Evolutionary conservation across 2,888 invertebrate species (phyloP).

Genomic region (Abrostola tripartita): DNA sequence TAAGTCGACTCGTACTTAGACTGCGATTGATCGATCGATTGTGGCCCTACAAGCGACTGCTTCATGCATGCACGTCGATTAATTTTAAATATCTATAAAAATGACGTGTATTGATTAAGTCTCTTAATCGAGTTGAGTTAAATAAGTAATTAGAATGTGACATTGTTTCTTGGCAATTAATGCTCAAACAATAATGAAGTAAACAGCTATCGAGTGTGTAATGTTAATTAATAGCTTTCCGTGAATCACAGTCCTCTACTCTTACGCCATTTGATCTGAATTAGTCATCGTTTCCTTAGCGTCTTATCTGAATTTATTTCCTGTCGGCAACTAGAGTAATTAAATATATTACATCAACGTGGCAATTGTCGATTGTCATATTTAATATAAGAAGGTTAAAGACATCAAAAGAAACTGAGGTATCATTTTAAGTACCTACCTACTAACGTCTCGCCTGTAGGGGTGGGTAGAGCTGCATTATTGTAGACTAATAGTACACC

Average conservation of each 20-base stretch:
- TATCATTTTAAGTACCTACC: too few species aligned
- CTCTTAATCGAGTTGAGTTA: too few species aligned
- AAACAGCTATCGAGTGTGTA: not conserved
- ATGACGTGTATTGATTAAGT: too few species aligned
- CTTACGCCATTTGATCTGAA: not conserved
- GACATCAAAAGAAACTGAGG: too few species aligned
- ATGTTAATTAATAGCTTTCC: not conserved
- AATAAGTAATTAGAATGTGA: too few species aligned
- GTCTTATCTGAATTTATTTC: not conserved
- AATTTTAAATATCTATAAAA: not conserved
- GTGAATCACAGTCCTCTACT: not conserved
- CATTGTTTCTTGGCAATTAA: too few species aligned
- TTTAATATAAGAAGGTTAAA: too few species aligned
- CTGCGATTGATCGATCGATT: not conserved
- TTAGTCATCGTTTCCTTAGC: not conserved
- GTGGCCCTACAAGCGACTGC: not conserved
- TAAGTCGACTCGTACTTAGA: slow-evolving; percentile 6
- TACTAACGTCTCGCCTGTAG: too few species aligned
- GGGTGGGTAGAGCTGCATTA: too few species aligned
- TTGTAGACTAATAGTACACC: too few species aligned
- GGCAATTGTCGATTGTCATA: not conserved
- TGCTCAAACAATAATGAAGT: not conserved
- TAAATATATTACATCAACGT: slow-evolving; percentile 1
- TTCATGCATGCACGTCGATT: not conserved
- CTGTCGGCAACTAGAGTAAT: not conserved